Percentiles rank a stretch among this genome's conserved stretches.
These are phyloP conservation scores for Mimumesa dahlbomi DNA, from an alignment of 2,888 invertebrate species.

Conservation along the genomic window DNA sequence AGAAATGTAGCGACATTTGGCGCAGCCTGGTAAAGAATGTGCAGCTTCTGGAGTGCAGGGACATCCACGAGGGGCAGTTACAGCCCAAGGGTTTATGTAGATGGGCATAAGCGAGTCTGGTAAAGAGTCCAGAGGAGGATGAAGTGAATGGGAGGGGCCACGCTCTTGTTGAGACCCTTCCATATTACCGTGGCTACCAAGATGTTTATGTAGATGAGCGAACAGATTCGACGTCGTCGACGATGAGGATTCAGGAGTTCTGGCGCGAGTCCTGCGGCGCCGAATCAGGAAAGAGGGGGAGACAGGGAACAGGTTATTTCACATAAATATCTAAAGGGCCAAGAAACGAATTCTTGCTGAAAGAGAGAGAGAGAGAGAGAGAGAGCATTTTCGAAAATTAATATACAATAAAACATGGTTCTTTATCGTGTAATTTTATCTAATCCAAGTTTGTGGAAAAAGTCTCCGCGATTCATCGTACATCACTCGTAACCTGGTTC, in stretches of 20 bases:
- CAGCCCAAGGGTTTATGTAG: constrained; percentile 55
- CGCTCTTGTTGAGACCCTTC: constrained; percentile 53
- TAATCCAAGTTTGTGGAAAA: too few relatives aligned
- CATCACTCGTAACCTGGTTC: too few relatives aligned
- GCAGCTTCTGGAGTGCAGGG: constrained; percentile 58
- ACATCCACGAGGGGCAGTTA: constrained; percentile 45
- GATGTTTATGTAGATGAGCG: constrained; percentile 78
- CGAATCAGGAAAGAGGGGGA: constrained; percentile 9
- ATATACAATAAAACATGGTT: too few relatives aligned
- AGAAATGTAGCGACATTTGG: constrained; percentile 12
- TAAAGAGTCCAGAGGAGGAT: constrained; percentile 43
- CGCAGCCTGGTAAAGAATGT: constrained; percentile 61
- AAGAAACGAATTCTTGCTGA: constrained; percentile 1
- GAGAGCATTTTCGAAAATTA: too few relatives aligned
- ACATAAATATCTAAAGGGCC: constrained; percentile 44
- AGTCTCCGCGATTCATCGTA: too few relatives aligned
- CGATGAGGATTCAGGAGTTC: constrained; percentile 58
- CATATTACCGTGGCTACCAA: constrained; percentile 63
- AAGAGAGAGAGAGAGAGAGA: neutral
- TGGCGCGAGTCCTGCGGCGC: constrained; percentile 39
- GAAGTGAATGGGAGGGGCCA: constrained; percentile 30
- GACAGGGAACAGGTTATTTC: constrained; percentile 36
- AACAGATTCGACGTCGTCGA: constrained; percentile 54
- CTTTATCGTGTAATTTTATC: too few relatives aligned
- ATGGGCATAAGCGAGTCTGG: constrained; percentile 62